These are phyloP conservation scores for Toxotes chatareus DNA, from an alignment of 2,113 vertebrate genomes.

Conservation along the genomic window DNA sequence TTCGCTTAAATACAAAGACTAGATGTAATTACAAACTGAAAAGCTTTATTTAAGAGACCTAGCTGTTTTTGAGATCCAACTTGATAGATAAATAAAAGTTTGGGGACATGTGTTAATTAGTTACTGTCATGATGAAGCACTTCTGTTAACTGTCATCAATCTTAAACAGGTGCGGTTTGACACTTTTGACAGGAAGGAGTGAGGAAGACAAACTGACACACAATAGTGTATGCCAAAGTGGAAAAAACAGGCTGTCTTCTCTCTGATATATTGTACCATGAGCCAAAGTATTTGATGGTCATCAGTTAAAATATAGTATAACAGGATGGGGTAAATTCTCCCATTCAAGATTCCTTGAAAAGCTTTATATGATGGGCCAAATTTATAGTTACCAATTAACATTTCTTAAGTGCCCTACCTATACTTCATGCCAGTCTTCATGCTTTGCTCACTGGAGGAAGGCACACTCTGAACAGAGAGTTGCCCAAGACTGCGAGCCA, in stretches of 20 bases:
- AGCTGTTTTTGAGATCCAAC: background rate
- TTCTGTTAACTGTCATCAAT: slow-evolving; percentile 1
- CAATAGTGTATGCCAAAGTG: background rate
- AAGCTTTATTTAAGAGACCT: background rate
- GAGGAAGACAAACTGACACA: slow-evolving; percentile 16
- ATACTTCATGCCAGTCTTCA: slow-evolving; percentile 94
- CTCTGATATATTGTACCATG: background rate
- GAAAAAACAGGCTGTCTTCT: slow-evolving; percentile 11
- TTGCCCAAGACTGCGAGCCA: slow-evolving; percentile 95
- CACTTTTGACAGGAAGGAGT: background rate
- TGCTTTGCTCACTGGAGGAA: slow-evolving; percentile 86
- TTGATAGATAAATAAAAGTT: background rate
- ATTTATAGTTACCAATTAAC: background rate
- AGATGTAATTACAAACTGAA: background rate
- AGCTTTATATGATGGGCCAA: background rate
- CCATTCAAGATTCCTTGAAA: background rate
- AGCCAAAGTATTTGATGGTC: slow-evolving; percentile 1
- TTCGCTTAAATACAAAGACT: background rate
- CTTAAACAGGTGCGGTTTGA: background rate
- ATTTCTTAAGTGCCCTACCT: slow-evolving; percentile 85
- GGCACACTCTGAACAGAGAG: slow-evolving; percentile 91
- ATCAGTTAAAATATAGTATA: slow-evolving; percentile 16
- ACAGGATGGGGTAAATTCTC: background rate
- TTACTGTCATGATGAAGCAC: background rate
- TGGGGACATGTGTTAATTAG: background rate